phyloP scores from a whole-genome alignment of 2,113 vertebrate species.

The Leuciscus idus region DNA sequence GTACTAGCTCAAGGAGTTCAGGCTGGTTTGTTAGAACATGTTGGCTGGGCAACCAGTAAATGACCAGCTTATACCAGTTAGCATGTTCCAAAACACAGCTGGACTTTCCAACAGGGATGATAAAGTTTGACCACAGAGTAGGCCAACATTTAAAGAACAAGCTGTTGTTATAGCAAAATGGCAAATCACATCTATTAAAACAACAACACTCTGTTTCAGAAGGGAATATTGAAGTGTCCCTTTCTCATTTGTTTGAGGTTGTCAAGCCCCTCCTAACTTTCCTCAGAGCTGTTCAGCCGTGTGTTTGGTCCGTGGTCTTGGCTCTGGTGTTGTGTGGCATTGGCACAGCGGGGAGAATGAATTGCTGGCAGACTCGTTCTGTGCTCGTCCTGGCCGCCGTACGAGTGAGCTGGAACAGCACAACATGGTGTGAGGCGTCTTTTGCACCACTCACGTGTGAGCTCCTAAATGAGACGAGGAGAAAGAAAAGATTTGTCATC shows the following conservation, averaged over 20 bases:
- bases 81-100: constrained; percentile 10
- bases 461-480: neutral
- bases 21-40: neutral
- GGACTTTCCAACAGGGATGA: neutral
- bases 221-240: neutral
- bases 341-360: constrained; percentile 6
- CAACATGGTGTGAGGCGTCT: constrained; percentile 17
- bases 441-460: neutral
- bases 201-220: neutral
- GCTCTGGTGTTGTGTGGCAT: constrained; percentile 25
- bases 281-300: neutral
- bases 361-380: constrained; percentile 29
- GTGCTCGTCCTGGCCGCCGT: constrained; percentile 25
- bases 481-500: neutral
- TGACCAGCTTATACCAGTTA: neutral
- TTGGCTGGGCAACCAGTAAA: neutral
- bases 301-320: constrained; percentile 3
- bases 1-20: neutral
- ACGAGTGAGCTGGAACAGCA: neutral
- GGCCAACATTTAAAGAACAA: neutral
- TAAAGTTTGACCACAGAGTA: neutral
- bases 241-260: constrained; percentile 8
- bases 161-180: neutral
- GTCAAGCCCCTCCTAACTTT: constrained; percentile 12
- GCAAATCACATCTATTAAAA: neutral